phyloP scores from a whole-genome alignment of 92 coral and sea anemone genomes.

The Parazoanthus swiftii region DNA sequence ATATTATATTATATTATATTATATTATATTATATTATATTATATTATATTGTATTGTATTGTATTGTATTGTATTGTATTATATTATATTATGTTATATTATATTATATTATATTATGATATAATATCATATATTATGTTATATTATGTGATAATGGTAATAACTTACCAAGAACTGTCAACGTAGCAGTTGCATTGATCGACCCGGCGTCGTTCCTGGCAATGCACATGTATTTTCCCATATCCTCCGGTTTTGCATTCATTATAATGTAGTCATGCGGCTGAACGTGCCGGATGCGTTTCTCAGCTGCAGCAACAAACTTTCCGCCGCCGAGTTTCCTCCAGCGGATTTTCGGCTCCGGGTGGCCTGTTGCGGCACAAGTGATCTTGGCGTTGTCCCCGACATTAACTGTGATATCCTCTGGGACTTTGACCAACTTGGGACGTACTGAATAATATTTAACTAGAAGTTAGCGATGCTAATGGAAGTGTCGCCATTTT shows the following conservation, averaged over 20 bases:
- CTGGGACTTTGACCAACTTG: slow-evolving; percentile 46
- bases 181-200: slow-evolving; percentile 65
- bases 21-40: too few species aligned
- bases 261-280: slow-evolving; percentile 49
- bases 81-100: too few species aligned
- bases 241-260: slow-evolving; percentile 61
- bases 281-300: slow-evolving; percentile 49
- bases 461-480: too few species aligned
- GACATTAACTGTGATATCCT: slow-evolving; percentile 52
- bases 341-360: slow-evolving; percentile 67
- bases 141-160: neutral
- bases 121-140: too few species aligned
- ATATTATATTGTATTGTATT: too few species aligned
- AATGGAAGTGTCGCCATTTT: too few species aligned
- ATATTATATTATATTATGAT: too few species aligned
- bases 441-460: slow-evolving; percentile 58
- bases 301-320: slow-evolving; percentile 69
- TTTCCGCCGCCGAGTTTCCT: slow-evolving; percentile 68
- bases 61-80: too few species aligned
- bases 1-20: too few species aligned
- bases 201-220: slow-evolving; percentile 79
- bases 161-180: slow-evolving; percentile 74
- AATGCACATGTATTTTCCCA: slow-evolving; percentile 72
- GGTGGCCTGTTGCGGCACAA: slow-evolving; percentile 75
- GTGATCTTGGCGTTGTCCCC: slow-evolving; percentile 57